Conservation (phyloP, 2,797 vertebrate species). For the Muraenolepis orangiensis region DNA sequence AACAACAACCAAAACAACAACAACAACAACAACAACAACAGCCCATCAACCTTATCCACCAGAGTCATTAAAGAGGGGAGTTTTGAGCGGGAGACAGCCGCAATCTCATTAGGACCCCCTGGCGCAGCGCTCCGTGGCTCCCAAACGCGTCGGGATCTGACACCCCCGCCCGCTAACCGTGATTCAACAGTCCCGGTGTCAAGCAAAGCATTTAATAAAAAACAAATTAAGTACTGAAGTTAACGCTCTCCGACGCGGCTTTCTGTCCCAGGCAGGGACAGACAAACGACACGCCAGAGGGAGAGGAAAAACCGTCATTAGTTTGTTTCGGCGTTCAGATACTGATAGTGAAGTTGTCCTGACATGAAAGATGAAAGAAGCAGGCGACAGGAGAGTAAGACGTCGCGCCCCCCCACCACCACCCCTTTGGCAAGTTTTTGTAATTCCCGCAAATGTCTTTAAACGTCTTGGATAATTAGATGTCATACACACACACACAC, state of each 20-base stretch:
- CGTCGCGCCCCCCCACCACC: too few relatives aligned
- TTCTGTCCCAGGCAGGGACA: constrained; percentile 33
- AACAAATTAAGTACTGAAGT: background rate
- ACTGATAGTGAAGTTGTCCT: constrained; percentile 38
- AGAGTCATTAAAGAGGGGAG: constrained; percentile 64
- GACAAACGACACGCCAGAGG: constrained; percentile 35
- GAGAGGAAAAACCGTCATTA: constrained; percentile 33
- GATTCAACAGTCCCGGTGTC: constrained; percentile 42
- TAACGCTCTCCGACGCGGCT: constrained; percentile 8
- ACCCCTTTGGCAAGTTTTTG: background rate
- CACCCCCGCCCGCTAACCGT: constrained; percentile 44
- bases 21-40: background rate
- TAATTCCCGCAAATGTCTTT: background rate
- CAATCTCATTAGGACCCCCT: constrained; percentile 68
- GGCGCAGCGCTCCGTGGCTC: constrained; percentile 48
- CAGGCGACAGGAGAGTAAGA: background rate
- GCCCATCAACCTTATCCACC: background rate
- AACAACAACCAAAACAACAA: background rate
- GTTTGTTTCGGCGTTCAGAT: constrained; percentile 30
- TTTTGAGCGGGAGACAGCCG: constrained; percentile 49
- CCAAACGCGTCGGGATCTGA: constrained; percentile 46
- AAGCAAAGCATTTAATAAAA: constrained; percentile 39
- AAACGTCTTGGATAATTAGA: background rate
- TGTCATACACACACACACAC: background rate
- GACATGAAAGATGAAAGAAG: constrained; percentile 27